Evolutionary conservation across 2,113 vertebrate species (phyloP).

Genomic region (Thryonomys swinderianus): DNA sequence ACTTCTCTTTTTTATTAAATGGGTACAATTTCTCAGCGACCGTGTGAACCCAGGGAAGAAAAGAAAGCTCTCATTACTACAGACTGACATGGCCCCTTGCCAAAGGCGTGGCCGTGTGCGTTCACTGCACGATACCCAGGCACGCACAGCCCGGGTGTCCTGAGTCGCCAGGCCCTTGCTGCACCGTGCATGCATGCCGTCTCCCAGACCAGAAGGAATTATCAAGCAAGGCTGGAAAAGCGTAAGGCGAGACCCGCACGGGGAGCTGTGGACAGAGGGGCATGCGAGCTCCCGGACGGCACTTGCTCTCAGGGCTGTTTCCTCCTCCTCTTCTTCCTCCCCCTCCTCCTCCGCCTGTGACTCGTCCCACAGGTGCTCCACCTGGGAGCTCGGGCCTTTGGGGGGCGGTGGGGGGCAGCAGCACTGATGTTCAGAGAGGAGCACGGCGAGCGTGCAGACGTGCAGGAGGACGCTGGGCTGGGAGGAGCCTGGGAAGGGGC

Average conservation of each 20-base stretch:
- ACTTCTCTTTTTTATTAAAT: conserved; percentile 16
- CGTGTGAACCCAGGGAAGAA: background rate
- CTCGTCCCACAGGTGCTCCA: background rate
- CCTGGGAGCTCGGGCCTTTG: too few relatives aligned
- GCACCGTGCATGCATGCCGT: background rate
- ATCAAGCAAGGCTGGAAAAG: background rate
- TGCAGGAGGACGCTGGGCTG: accelerated
- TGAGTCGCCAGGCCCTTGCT: background rate
- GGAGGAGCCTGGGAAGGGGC: background rate
- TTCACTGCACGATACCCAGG: background rate
- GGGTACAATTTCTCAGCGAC: background rate
- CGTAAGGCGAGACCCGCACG: background rate
- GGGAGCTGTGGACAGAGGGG: background rate
- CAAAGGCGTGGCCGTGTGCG: background rate
- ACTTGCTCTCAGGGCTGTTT: too few relatives aligned
- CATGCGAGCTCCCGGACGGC: too few relatives aligned
- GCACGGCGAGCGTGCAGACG: background rate
- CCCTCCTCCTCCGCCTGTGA: conserved; percentile 22
- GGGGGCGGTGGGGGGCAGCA: too few relatives aligned
- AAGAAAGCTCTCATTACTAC: background rate
- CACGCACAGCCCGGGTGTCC: background rate
- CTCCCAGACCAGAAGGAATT: background rate
- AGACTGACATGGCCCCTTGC: background rate
- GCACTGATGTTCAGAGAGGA: background rate
- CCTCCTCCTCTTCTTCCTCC: background rate